Evolutionary conservation across 2,797 vertebrate genomes (phyloP).

Genomic region (Hydrophis major): DNA sequence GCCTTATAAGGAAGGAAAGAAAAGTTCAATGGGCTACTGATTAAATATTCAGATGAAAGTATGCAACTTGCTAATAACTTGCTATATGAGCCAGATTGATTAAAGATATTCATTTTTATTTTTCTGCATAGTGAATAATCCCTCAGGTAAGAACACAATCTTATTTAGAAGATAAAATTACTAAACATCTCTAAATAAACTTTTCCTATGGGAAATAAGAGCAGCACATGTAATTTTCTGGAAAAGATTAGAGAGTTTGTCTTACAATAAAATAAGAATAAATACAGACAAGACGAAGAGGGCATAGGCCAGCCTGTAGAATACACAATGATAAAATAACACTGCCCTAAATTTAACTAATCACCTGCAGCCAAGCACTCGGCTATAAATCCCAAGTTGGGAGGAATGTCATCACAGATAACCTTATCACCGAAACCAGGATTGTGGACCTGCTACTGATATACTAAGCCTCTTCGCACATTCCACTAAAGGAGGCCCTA

Average conservation of each 20-base stretch:
- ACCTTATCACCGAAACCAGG: constrained; percentile 18
- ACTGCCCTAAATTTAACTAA: constrained; percentile 20
- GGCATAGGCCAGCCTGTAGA: not conserved
- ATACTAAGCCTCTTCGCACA: not conserved
- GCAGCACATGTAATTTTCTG: not conserved
- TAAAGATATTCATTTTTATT: not conserved
- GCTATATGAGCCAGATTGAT: not conserved
- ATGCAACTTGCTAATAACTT: not conserved
- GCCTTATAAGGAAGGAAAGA: not conserved
- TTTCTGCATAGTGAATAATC: not conserved
- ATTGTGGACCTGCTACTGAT: not conserved
- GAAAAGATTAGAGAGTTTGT: not conserved
- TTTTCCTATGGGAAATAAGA: not conserved
- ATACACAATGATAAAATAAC: not conserved
- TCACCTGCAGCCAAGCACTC: constrained; percentile 29
- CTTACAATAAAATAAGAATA: not conserved
- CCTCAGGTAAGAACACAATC: not conserved
- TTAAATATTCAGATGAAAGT: not conserved
- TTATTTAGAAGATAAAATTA: not conserved
- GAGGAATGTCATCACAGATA: constrained; percentile 14
- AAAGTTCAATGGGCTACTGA: not conserved
- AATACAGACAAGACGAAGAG: not conserved
- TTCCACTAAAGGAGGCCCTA: not conserved
- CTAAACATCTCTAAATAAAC: not conserved
- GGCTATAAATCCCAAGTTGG: constrained; percentile 43